phyloP scores from a whole-genome alignment of 2,888 invertebrate genomes.

The Pterostichus madidus region DNA sequence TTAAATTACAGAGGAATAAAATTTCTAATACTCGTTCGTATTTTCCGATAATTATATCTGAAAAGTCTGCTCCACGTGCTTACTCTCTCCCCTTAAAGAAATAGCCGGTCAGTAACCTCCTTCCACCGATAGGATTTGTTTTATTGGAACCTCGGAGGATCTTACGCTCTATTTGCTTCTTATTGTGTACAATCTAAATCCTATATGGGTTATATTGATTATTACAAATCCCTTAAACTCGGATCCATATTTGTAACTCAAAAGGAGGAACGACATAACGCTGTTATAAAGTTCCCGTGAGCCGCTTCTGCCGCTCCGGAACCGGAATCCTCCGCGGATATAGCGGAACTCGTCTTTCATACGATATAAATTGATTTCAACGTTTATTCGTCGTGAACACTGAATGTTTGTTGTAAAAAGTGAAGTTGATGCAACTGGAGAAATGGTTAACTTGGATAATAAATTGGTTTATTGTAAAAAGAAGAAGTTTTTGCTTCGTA shows the following conservation, averaged over 20 bases:
- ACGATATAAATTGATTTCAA: constrained; percentile 61
- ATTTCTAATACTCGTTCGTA: too few species aligned
- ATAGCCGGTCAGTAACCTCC: constrained; percentile 27
- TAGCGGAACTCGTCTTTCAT: constrained; percentile 31
- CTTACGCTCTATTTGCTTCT: constrained; percentile 77
- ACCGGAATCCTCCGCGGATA: constrained; percentile 22
- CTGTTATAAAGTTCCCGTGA: constrained; percentile 60
- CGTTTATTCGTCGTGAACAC: constrained; percentile 57
- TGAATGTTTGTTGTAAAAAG: constrained; percentile 59
- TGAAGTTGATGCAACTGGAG: constrained; percentile 48
- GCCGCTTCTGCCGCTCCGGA: neutral
- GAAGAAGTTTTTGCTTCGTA: constrained; percentile 34
- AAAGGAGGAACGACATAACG: constrained; percentile 50
- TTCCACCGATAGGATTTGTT: constrained; percentile 74
- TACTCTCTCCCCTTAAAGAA: neutral
- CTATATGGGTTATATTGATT: constrained; percentile 71
- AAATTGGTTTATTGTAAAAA: constrained; percentile 40
- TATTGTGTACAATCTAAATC: constrained; percentile 76
- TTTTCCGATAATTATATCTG: too few species aligned
- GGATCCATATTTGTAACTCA: constrained; percentile 69
- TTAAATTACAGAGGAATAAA: too few species aligned
- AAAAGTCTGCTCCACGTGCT: too few species aligned
- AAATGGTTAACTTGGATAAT: constrained; percentile 37
- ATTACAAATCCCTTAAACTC: constrained; percentile 71
- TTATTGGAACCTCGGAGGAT: constrained; percentile 73